Conservation (phyloP, 2,888 invertebrate species). For the Caradrina clavipalpis region DNA sequence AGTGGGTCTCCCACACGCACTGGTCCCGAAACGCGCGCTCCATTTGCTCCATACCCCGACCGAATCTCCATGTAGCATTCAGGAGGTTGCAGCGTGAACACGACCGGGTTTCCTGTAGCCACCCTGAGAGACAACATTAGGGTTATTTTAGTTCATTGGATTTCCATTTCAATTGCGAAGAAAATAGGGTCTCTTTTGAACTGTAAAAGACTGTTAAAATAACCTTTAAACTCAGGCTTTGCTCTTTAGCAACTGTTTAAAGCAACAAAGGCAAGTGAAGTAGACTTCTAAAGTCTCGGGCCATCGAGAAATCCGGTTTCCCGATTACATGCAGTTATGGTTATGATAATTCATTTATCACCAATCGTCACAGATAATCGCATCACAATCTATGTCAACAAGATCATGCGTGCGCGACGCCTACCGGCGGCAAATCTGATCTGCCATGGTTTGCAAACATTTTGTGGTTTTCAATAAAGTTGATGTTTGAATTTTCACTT, state of each 20-base stretch:
- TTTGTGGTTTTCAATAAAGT: conserved; percentile 46
- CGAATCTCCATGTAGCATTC: conserved; percentile 99
- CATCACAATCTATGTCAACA: conserved; percentile 59
- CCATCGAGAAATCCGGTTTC: conserved; percentile 11
- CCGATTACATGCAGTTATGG: conserved; percentile 47
- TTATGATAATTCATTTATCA: conserved; percentile 49
- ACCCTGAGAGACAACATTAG: conserved; percentile 91
- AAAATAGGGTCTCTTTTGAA: too few relatives aligned
- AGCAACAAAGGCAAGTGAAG: background rate
- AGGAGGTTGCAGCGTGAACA: conserved; percentile 97
- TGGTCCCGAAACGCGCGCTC: conserved; percentile 96
- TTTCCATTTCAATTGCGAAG: too few relatives aligned
- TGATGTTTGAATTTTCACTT: conserved; percentile 51
- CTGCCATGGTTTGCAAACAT: conserved; percentile 32
- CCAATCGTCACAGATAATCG: conserved; percentile 24
- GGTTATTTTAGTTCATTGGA: background rate
- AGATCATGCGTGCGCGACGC: conserved; percentile 64
- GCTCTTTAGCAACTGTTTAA: background rate
- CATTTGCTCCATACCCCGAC: conserved; percentile 96
- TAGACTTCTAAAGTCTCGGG: conserved; percentile 22
- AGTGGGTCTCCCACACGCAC: conserved; percentile 98
- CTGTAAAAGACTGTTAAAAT: too few relatives aligned
- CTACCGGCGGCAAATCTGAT: conserved; percentile 37
- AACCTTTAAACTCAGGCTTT: too few relatives aligned
- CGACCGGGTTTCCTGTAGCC: conserved; percentile 98